Conservation (phyloP, 2,888 invertebrate genomes). For the Oscheius sp. region DNA sequence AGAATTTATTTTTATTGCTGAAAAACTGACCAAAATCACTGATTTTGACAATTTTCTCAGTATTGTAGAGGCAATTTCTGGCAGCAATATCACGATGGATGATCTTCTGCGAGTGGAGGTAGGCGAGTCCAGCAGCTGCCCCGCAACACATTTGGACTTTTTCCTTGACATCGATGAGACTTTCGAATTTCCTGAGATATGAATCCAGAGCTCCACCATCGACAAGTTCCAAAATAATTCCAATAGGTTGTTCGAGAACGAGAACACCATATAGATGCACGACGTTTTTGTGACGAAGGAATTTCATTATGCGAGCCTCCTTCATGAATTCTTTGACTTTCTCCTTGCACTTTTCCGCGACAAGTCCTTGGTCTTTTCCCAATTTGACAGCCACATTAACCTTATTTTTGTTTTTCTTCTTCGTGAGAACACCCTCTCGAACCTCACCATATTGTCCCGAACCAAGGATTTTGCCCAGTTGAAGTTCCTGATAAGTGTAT, state of each 20-base stretch:
- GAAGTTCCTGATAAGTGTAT: too few relatives aligned
- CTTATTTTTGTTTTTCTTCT: too few relatives aligned
- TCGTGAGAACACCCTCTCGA: too few relatives aligned
- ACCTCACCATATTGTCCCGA: too few relatives aligned
- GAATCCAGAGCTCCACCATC: constrained; percentile 13
- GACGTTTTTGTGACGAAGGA: constrained; percentile 39
- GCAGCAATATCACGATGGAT: constrained; percentile 20
- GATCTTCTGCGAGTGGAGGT: background rate
- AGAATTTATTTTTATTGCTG: background rate
- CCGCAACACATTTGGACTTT: constrained; percentile 12
- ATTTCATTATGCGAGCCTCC: constrained; percentile 29
- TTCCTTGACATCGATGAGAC: background rate
- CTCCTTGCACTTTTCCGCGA: too few relatives aligned
- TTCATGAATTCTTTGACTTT: constrained; percentile 38
- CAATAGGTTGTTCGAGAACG: constrained; percentile 36
- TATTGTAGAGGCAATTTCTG: constrained; percentile 14
- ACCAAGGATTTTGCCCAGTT: too few relatives aligned
- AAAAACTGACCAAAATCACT: constrained; percentile 46
- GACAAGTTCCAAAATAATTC: constrained; percentile 42
- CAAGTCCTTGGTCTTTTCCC: too few relatives aligned
- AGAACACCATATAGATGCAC: constrained; percentile 41
- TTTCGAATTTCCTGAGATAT: background rate
- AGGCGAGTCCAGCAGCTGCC: constrained; percentile 1
- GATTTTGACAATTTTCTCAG: constrained; percentile 32
- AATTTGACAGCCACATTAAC: background rate